phyloP scores from a whole-genome alignment of 2,888 invertebrate species.

The Aricia artaxerxes region DNA sequence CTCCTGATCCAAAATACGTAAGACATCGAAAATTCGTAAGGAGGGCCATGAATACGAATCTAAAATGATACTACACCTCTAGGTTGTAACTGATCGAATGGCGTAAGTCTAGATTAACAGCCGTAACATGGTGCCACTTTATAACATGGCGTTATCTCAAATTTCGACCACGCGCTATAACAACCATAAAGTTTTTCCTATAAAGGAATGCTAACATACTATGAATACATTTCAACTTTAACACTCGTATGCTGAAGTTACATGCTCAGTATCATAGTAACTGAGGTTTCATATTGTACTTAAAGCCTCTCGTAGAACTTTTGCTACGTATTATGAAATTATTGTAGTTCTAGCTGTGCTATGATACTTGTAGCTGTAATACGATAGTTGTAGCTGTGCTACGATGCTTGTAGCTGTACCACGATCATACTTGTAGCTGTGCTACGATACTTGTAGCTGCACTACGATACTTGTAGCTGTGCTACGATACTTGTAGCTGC shows the following conservation, averaged over 20 bases:
- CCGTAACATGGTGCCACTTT: not conserved
- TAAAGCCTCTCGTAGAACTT: not conserved
- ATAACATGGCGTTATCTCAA: not conserved
- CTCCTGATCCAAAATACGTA: too few species aligned
- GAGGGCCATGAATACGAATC: too few species aligned
- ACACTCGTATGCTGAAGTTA: conserved; percentile 16
- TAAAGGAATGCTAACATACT: not conserved
- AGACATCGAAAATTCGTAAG: too few species aligned
- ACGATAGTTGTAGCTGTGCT: not conserved
- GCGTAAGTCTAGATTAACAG: too few species aligned
- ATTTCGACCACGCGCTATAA: not conserved
- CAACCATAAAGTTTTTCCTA: not conserved
- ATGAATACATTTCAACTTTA: not conserved
- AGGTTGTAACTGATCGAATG: too few species aligned
- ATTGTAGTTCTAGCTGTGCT: not conserved
- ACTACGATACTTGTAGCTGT: not conserved
- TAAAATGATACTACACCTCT: too few species aligned
- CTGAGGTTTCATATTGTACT: conserved; percentile 39
- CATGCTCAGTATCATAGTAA: conserved; percentile 6
- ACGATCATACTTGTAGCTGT: not conserved
- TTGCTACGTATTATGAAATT: conserved; percentile 3
- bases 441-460: not conserved
- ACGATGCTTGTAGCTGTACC: not conserved
- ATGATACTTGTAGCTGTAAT: not conserved
- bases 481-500: too few species aligned